Evolutionary conservation across 1,140 invertebrate species (phyloP).

Genomic region (Drosophila lacertosa): DNA sequence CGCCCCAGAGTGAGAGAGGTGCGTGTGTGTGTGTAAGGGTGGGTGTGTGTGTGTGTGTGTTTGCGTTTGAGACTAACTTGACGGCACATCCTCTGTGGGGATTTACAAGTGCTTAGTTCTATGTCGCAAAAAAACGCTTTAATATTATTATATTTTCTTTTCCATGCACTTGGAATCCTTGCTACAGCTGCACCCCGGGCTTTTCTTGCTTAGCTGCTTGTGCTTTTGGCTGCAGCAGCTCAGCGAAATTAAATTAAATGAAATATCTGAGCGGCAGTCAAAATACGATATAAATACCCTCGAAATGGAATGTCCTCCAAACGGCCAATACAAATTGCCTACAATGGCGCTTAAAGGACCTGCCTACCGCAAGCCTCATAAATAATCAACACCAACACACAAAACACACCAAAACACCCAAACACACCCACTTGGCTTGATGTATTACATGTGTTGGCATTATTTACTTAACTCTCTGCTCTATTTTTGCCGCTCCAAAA

Average conservation of each 20-base stretch:
- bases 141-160: slow-evolving; percentile 83
- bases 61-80: slow-evolving; percentile 81
- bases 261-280: slow-evolving; percentile 47
- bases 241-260: slow-evolving; percentile 70
- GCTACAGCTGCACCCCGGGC: slow-evolving; percentile 14
- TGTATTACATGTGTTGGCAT: slow-evolving; percentile 82
- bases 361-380: slow-evolving; percentile 48
- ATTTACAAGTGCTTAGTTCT: slow-evolving; percentile 83
- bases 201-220: slow-evolving; percentile 41
- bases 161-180: slow-evolving; percentile 60
- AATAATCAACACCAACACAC: slow-evolving; percentile 41
- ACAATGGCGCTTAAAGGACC: slow-evolving; percentile 41
- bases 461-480: slow-evolving; percentile 81
- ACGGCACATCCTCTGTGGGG: slow-evolving; percentile 82
- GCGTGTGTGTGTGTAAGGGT: background rate
- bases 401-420: slow-evolving; percentile 8
- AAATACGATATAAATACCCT: slow-evolving; percentile 33
- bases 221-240: slow-evolving; percentile 31
- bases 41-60: slow-evolving; percentile 46
- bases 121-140: slow-evolving; percentile 81
- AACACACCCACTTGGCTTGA: slow-evolving; percentile 48
- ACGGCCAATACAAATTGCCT: slow-evolving; percentile 55
- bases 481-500: slow-evolving; percentile 79
- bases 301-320: slow-evolving; percentile 7
- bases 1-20: slow-evolving; percentile 19